Evolutionary conservation across 2,113 vertebrate genomes (phyloP), one percentile per base, ranked within the genome.

Genomic region (Notiomystis cincta): DNA sequence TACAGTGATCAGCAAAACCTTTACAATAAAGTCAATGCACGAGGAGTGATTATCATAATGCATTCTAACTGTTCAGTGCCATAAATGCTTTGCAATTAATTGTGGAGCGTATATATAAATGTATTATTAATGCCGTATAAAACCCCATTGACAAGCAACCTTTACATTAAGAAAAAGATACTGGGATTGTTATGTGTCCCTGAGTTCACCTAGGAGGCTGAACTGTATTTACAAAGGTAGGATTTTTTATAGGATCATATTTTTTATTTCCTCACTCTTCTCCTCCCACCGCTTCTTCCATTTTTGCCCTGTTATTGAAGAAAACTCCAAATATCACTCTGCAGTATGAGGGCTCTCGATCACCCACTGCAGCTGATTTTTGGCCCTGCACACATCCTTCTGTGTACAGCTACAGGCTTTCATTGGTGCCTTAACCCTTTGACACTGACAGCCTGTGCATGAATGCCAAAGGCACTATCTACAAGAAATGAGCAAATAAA

Each of bases 11-110:
- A 83, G 82, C 95, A 80, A 90, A 94, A 84, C 80, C 85, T 86
- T 96, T 75, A 86, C 91, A 94, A 93, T 95, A 96, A 95, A 96
- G 93, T 91, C 93, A 91, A 76, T 82, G 94, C 83, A 92, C 0
- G 1, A 91, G 58, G 42, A 89, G 91, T 91, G 85, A 97, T 97
- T 97, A 96, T 92, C 90, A 93, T 96, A 95, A 95, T 96, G 90
- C 82, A 91, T 94, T 97, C 93, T 77, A 92, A 96, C 94, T 83
- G 87, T 62, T 87, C 92, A 77, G 89, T 89, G 71, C 89, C 91
- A 85, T 94, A 95, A 96, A 96, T 80, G 89, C 91, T 87, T 93
- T 92, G 89, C 96, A 97, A 97, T 97, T 97, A 97, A 95, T 97
- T 92, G 91, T 64, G 65, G 65, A 89, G 65, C 1, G 0, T 87